Evolutionary conservation across 2,888 invertebrate genomes (phyloP), one percentile per base, ranked within the genome.

Genomic region (Eledona agricola): DNA sequence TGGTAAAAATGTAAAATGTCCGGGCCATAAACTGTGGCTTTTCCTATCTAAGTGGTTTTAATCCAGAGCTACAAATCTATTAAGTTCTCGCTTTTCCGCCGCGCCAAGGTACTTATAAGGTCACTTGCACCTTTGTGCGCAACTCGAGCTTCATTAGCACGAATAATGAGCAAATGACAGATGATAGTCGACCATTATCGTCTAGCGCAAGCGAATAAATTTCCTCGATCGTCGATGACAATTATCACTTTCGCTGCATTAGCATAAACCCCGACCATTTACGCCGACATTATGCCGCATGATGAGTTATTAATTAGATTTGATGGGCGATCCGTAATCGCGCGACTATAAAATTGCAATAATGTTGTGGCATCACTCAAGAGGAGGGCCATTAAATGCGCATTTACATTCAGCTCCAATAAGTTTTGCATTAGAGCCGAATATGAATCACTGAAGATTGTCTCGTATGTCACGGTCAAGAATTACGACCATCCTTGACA

Each of bases 271-370:
- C 28, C 19, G 15, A 25, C 25, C 22, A 38, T 38, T 38, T 38
- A 11, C 35, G 7, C 22, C 42, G 15, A 42, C 31, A 32, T 32
- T 45, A 32, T 16, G 32, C 10, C 10, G 7, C 10, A n/a, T 25
- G 45, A 45, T 45, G 34, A 45, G 34, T 45, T 38, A 38, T 49
- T 49, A 49, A 49, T 37, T 49, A 49, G 47, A 13, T 49, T 25
- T 38, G 35, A 49, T 49, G 29, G 37, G 19, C 13, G 6, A 13
- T 11, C 46, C 34, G 35, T 45, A 32, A 12, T 32, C 32, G 45
- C 6, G 22, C n/a, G 34, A 31, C 32, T 25, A 45, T 45, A 45
- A 45, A 45, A 45, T 23, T 16, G 45, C 25, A 22, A 45, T 31
- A 32, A 45, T 25, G 45, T 32, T 25, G 22, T 32, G 28, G 25